Conservation (phyloP, 1,140 invertebrate species). For the Drosophila orena region DNA sequence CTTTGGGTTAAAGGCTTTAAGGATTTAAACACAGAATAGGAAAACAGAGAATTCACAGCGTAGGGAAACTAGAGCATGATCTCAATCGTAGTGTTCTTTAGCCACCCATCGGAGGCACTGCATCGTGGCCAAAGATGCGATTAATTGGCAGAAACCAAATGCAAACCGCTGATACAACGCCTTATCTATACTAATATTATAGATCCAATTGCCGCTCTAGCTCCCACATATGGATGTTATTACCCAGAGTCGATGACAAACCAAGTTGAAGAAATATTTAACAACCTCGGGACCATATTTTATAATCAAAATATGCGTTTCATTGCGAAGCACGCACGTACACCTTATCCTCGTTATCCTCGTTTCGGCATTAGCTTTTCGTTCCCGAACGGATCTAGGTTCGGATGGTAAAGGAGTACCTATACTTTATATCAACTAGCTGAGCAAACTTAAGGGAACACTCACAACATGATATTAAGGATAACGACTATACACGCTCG, state of each 20-base stretch:
- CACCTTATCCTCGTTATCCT: conserved; percentile 1
- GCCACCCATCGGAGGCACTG: conserved; percentile 22
- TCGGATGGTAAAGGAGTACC: conserved; percentile 9
- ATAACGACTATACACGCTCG: conserved; percentile 45
- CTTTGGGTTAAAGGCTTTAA: conserved; percentile 69
- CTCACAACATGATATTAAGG: conserved; percentile 32
- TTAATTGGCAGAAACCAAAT: conserved; percentile 16
- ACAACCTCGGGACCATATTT: conserved; percentile 84
- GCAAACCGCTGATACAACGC: conserved; percentile 45
- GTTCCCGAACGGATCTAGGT: conserved; percentile 18
- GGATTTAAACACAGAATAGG: conserved; percentile 15
- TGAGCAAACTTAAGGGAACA: conserved; percentile 69
- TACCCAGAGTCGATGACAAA: conserved; percentile 32
- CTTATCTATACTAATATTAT: conserved; percentile 46
- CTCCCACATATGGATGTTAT: conserved; percentile 48
- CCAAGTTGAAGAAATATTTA: conserved; percentile 60
- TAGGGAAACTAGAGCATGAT: conserved; percentile 47
- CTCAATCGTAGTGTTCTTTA: conserved; percentile 50
- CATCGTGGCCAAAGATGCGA: conserved; percentile 23
- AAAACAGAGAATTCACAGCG: conserved; percentile 19
- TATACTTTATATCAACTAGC: conserved; percentile 45
- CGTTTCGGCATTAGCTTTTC: conserved; percentile 49
- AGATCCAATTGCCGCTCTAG: conserved; percentile 53
- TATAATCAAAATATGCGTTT: conserved; percentile 85
- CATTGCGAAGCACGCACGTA: conserved; percentile 70